These are phyloP conservation scores for Candoia aspera DNA, from an alignment of 2,113 vertebrate genomes.

Conservation along the genomic window DNA sequence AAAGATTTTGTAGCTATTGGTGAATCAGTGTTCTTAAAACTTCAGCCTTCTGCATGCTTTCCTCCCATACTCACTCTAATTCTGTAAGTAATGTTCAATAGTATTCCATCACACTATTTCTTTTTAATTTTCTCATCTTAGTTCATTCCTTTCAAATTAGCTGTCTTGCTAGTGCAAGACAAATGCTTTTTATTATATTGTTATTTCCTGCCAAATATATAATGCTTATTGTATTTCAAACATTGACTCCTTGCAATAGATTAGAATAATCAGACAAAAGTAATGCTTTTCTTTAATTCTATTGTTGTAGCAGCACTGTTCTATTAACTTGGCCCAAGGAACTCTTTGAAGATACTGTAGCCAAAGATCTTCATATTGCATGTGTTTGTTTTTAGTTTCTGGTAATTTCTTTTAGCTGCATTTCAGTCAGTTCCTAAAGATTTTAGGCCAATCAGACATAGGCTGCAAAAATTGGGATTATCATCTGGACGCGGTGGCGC, in stretches of 20 bases:
- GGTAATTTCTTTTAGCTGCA: neutral
- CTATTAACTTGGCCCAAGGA: neutral
- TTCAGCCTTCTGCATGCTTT: neutral
- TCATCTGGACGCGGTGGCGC: too few species aligned
- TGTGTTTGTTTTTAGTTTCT: neutral
- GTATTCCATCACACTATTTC: neutral
- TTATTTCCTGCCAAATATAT: neutral
- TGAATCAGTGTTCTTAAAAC: neutral
- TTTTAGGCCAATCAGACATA: neutral
- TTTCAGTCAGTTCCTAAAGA: neutral
- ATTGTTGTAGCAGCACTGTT: neutral
- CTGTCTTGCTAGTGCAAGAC: neutral
- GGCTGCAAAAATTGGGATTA: neutral
- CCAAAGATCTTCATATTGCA: neutral
- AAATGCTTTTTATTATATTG: neutral
- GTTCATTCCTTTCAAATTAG: neutral
- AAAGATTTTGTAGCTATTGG: neutral
- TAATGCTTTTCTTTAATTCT: neutral
- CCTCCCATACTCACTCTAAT: neutral
- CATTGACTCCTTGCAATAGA: neutral
- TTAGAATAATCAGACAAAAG: conserved; percentile 6
- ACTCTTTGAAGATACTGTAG: neutral
- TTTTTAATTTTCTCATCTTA: conserved; percentile 36
- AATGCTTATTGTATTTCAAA: neutral
- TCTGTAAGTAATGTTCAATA: neutral